These are phyloP conservation scores for Psophia crepitans DNA, from an alignment of 2,113 vertebrate genomes.

Conservation along the genomic window DNA sequence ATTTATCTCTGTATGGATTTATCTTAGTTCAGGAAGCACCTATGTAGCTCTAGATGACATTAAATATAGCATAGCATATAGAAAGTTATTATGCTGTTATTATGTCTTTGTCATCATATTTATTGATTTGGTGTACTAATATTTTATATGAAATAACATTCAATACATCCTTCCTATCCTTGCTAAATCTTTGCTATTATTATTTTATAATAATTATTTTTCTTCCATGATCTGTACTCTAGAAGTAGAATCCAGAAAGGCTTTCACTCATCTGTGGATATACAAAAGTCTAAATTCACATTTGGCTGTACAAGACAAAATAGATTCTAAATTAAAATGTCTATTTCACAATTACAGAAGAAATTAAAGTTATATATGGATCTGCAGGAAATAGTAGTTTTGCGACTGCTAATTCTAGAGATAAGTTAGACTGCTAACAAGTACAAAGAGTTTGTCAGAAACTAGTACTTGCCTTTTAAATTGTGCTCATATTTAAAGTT, in stretches of 20 bases:
- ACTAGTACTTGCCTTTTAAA: conserved; percentile 40
- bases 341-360: background rate
- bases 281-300: background rate
- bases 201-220: background rate
- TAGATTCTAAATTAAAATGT: background rate
- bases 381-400: background rate
- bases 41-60: background rate
- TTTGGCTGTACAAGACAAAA: background rate
- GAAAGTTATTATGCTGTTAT: background rate
- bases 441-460: background rate
- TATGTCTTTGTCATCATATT: background rate
- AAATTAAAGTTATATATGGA: background rate
- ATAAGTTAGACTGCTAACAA: background rate
- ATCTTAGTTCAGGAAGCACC: background rate
- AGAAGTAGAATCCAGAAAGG: background rate
- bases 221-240: background rate
- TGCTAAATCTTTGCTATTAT: background rate
- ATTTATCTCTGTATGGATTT: background rate
- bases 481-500: conserved; percentile 1
- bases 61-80: background rate
- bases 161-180: background rate
- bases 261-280: background rate
- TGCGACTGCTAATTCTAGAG: background rate
- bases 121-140: background rate
- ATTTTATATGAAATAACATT: background rate